Conservation (phyloP, 2,797 vertebrate genomes). For the Arctocebus calabarensis region DNA sequence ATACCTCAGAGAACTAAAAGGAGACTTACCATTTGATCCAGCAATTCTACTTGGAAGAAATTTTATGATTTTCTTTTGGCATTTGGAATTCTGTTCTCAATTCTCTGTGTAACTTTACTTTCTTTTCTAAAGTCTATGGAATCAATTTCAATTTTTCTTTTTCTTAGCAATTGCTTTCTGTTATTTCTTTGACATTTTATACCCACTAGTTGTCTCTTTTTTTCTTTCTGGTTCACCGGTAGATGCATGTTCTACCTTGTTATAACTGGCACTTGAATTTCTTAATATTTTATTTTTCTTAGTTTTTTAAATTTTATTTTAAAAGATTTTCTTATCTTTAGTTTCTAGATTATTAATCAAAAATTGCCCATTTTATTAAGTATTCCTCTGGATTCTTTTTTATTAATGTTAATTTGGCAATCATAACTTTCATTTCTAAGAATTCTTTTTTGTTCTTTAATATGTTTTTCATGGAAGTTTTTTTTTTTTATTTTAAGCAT, state of each 20-base stretch:
- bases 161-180: neutral
- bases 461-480: neutral
- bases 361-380: neutral
- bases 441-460: neutral
- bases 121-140: neutral
- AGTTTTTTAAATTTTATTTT: neutral
- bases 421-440: constrained; percentile 2
- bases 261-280: neutral
- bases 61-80: neutral
- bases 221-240: neutral
- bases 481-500: neutral
- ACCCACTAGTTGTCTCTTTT: neutral
- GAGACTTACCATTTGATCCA: no score
- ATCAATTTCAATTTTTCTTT: neutral
- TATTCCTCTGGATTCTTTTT: constrained; percentile 28
- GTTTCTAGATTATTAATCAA: neutral
- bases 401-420: neutral
- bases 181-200: neutral
- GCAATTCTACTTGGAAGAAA: neutral
- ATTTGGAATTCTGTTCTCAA: neutral
- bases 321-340: neutral
- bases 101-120: neutral
- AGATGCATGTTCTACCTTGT: neutral
- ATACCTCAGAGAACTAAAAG: no score
- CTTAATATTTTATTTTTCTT: neutral